These are phyloP conservation scores for Ametastegia equiseti DNA, from an alignment of 2,888 invertebrate species.

Conservation along the genomic window DNA sequence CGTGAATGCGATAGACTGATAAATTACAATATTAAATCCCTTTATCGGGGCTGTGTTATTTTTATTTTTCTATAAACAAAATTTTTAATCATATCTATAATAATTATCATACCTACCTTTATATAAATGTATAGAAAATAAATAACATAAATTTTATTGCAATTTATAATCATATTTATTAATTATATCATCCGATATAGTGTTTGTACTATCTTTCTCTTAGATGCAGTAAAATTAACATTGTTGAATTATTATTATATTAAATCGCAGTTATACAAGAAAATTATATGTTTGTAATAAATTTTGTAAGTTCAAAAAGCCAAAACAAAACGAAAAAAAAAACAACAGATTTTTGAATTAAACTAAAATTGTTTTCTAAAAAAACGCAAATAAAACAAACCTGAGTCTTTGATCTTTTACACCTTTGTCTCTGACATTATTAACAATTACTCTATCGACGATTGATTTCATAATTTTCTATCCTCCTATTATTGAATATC, in stretches of 20 bases:
- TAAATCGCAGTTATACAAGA: not conserved
- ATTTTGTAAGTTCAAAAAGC: constrained; percentile 33
- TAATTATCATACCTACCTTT: not conserved
- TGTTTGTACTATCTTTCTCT: no score
- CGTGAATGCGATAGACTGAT: constrained; percentile 42
- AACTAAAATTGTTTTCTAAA: constrained; percentile 58
- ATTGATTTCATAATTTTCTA: constrained; percentile 29
- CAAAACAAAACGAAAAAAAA: no score
- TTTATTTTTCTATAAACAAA: constrained; percentile 55
- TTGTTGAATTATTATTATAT: not conserved
- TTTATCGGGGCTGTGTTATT: constrained; percentile 43
- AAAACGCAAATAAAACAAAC: no score
- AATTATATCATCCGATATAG: no score
- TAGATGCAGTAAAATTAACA: constrained; percentile 40
- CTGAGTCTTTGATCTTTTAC: constrained; percentile 33
- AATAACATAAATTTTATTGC: not conserved
- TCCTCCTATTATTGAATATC: constrained; percentile 46
- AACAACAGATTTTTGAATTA: constrained; percentile 55
- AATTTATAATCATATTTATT: no score
- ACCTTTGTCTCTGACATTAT: not conserved
- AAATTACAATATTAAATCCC: not conserved
- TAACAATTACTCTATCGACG: not conserved
- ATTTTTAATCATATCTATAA: not conserved
- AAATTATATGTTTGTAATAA: not conserved
- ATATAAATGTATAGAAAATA: no score